Base-by-base conservation (phyloP, 2,888 invertebrate species). In the Hirtodrosophila histrioides region DNA sequence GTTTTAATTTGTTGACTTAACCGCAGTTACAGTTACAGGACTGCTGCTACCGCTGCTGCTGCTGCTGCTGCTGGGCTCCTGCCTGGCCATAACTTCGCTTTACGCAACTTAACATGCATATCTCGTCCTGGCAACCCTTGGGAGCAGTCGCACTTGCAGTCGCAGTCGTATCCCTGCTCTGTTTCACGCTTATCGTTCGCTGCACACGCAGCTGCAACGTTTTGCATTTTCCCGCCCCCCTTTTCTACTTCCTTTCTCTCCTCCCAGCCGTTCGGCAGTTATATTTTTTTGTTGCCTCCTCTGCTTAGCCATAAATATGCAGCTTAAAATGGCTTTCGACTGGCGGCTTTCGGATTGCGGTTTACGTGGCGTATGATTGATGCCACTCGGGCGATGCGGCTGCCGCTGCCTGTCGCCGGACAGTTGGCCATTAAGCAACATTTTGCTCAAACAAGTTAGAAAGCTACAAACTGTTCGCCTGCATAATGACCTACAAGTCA, bases 1-100 rank as follows among this genome's bases (percentile, higher is more conserved):
- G 88, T 84, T 84, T 84, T 88, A 84, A 84, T 88, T 84, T 84
- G 88, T 84, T 84, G 87, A 84, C 84, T 84, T 88, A 84, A 88
- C 84, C 84, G 87, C 84, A 88, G 88, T 84, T 86, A 84, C 82
- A 87, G 88, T 83, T 84, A 81, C 75, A 62, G 56, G 63, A 37
- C 39, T 55, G 48, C 45, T 43, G 12, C 37, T 55, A 58, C 65
- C 53, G 40, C 56, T 7, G 27, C 9, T 66, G 49, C 40, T 50
- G 73, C 53, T 70, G 10, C 35, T 33, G 27, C 12, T 43, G 40
- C 36, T 48, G 12, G 50, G 45, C 35, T 64, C 76, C 66, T 50
- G 83, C 56, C 75, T 71, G 78, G 71, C 56, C 83, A 86, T 87
- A 82, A 87, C 88, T 82, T 86, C 88, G 78, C 82, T 73, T 73